Base-by-base conservation (phyloP, 2,113 vertebrate genomes). In the Acanthochromis polyacanthus region DNA sequence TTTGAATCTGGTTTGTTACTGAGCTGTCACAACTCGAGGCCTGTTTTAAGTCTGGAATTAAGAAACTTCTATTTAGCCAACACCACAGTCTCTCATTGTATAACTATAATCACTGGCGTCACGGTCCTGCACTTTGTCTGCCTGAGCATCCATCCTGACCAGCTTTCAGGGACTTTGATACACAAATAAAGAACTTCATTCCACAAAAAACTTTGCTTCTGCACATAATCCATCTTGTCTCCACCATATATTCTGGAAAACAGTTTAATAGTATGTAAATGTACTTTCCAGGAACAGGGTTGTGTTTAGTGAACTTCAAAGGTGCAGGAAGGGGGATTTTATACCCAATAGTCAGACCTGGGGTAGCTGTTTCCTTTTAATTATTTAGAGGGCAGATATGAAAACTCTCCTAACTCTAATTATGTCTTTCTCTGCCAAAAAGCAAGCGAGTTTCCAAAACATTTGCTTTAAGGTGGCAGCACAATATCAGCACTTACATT, bases 401-500 rank as follows among this genome's bases (percentile, higher is more conserved):
- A 50, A 6, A 23, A 14, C 5, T 11, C 5, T 19, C 45, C 9
- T 1, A 5, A 2, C 30, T 20, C 22, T 59, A 10, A 17, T 72
- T 5, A 40, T 52, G 16, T 4, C 30, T 38, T 10, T 60, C 14
- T 48, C 28, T 23, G 2, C 17, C 36, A 46, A 10, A n/a, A 50
- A 52, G 8, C 0, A 0, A 58, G n/a, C 3, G 17, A 16, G 25
- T 59, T 85, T 81, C 61, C 52, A 36, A 81, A 69, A 72, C 20
- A 6, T 77, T 57, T 57, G 25, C 67, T 52, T 76, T 23, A 28
- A 63, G n/a, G 63, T 63, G 43, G 45, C 28, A 50, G 52, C 70
- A 57, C 55, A 72, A 40, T 30, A 50, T 73, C 65, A 62, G 17
- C 56, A 48, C 20, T 60, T 56, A 64, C 55, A 71, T 65, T 68